Conservation (phyloP, 2,113 vertebrate species). For the Formicarius rufipectus region DNA sequence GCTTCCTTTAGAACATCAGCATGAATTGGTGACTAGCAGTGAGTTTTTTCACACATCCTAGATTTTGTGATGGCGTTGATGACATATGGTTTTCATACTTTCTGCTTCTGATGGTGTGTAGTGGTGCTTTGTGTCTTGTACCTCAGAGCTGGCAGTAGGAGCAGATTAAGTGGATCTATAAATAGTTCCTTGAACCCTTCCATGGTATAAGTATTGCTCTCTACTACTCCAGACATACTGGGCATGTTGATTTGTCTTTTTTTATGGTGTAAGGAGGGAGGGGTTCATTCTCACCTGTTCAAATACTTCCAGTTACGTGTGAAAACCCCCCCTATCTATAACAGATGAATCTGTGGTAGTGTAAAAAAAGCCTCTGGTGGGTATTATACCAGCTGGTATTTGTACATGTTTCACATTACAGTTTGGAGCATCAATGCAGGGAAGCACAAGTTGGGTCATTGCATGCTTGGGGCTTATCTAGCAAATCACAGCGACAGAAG, state of each 20-base stretch:
- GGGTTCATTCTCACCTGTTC: constrained; percentile 50
- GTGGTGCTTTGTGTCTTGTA: neutral
- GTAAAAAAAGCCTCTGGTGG: neutral
- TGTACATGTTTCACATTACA: constrained; percentile 57
- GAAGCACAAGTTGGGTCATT: neutral
- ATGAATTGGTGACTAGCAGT: neutral
- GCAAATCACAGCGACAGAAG: neutral
- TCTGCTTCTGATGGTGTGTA: neutral
- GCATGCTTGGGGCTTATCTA: neutral
- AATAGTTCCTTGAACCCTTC: constrained; percentile 14
- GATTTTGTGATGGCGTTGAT: neutral
- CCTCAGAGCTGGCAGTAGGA: neutral
- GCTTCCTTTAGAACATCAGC: neutral
- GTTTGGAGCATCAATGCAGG: neutral
- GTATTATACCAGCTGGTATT: constrained; percentile 14
- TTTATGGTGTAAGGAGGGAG: neutral
- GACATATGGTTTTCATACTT: neutral
- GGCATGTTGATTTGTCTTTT: neutral
- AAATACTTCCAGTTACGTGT: constrained; percentile 29
- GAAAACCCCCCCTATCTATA: neutral
- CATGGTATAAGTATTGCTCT: neutral
- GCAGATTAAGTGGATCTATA: neutral
- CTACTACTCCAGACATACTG: neutral
- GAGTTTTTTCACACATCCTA: accelerated
- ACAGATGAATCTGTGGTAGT: constrained; percentile 26